phyloP scores from a whole-genome alignment of 2,888 invertebrate genomes.

The Linhomoeus sp. region DNA sequence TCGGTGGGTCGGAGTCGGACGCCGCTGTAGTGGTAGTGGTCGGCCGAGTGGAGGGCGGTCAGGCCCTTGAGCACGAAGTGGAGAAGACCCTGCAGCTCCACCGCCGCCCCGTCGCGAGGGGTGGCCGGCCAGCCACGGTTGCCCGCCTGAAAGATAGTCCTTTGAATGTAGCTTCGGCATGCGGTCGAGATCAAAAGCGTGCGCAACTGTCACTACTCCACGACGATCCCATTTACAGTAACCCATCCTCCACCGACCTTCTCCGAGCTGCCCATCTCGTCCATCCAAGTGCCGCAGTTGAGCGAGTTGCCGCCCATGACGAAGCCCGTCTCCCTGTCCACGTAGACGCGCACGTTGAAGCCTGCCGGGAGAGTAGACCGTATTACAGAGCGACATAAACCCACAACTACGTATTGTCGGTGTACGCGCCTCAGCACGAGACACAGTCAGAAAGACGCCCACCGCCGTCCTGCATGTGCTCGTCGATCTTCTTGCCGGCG shows the following conservation, averaged over 20 bases:
- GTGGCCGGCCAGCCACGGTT: conserved; percentile 80
- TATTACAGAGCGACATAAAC: too few species aligned
- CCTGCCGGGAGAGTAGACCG: conserved; percentile 31
- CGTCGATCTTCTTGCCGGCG: conserved; percentile 75
- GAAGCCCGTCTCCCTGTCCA: conserved; percentile 63
- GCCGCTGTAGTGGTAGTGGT: conserved; percentile 51
- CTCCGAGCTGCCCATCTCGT: conserved; percentile 95
- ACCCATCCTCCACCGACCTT: too few species aligned
- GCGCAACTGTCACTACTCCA: too few species aligned
- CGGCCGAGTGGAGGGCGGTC: conserved; percentile 43
- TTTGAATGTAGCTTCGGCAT: too few species aligned
- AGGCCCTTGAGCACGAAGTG: conserved; percentile 56
- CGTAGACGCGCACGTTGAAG: conserved; percentile 73
- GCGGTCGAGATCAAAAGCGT: too few species aligned
- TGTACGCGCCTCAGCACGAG: too few species aligned
- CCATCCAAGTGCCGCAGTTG: conserved; percentile 99
- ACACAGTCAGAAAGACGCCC: too few species aligned
- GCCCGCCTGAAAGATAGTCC: too few species aligned
- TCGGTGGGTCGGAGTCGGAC: conserved; percentile 31
- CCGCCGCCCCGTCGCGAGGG: conserved; percentile 77
- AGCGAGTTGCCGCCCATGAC: conserved; percentile 82
- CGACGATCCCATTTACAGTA: too few species aligned
- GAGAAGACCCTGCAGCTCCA: conserved; percentile 75
- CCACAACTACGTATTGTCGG: too few species aligned
- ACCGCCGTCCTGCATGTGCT: conserved; percentile 76